Conservation (phyloP, 2,113 vertebrate species). For the Desmodus rotundus region DNA sequence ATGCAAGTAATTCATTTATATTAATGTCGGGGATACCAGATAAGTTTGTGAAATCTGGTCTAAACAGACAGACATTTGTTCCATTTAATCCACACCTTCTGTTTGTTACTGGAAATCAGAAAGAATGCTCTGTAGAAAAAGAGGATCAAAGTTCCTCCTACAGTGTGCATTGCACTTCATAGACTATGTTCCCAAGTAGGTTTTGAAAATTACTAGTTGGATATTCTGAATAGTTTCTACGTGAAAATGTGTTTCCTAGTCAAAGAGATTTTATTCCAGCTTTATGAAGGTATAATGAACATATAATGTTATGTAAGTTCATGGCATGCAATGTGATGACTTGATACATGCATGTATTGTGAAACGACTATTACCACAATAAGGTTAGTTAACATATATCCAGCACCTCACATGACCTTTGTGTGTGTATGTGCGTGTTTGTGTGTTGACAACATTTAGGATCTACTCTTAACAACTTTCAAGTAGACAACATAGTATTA, state of each 20-base stretch:
- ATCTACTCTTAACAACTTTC: not conserved
- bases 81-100: not conserved
- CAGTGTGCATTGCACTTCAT: not conserved
- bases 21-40: not conserved
- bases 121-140: not conserved
- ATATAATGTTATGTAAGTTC: not conserved
- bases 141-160: not conserved
- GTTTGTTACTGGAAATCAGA: not conserved
- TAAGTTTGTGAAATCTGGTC: not conserved
- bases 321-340: not conserved
- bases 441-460: not conserved
- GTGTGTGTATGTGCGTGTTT: not conserved
- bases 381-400: not conserved
- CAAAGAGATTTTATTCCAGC: not conserved
- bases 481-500: not conserved
- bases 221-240: not conserved
- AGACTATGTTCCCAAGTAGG: not conserved
- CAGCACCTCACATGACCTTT: not conserved
- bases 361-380: not conserved
- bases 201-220: not conserved
- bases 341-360: not conserved
- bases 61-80: not conserved
- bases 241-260: not conserved
- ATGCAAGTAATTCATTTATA: constrained; percentile 24
- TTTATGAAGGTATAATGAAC: not conserved